These are phyloP conservation scores for Helostoma temminkii DNA, from an alignment of 2,797 vertebrate genomes.

Conservation along the genomic window DNA sequence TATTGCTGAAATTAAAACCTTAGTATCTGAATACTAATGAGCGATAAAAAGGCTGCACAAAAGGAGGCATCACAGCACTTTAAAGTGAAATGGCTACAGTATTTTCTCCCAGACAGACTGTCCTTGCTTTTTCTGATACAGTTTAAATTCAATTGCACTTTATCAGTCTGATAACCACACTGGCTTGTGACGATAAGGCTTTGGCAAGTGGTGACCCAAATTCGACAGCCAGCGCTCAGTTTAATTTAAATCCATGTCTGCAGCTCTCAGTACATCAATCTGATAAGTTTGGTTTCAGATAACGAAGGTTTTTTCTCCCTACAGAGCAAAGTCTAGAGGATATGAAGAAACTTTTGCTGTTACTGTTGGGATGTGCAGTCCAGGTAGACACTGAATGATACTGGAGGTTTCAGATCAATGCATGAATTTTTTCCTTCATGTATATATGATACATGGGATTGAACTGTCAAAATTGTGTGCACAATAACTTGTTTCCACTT, in stretches of 20 bases:
- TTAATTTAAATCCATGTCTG: slow-evolving; percentile 39
- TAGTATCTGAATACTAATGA: background rate
- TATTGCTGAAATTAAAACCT: too few species aligned
- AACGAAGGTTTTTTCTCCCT: slow-evolving; percentile 9
- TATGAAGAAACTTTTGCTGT: slow-evolving; percentile 91
- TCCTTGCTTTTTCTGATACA: background rate
- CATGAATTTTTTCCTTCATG: background rate
- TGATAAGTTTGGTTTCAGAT: slow-evolving; percentile 21
- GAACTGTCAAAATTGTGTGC: background rate
- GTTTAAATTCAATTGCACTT: slow-evolving; percentile 51
- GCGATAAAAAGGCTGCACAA: background rate
- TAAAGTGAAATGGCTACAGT: background rate
- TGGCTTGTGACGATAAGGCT: slow-evolving; percentile 49
- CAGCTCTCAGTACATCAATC: slow-evolving; percentile 20
- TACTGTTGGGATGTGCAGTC: slow-evolving; percentile 95
- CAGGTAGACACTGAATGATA: slow-evolving; percentile 84
- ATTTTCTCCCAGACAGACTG: slow-evolving; percentile 6
- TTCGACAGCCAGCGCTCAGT: slow-evolving; percentile 39
- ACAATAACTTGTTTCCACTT: background rate
- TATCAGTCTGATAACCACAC: slow-evolving; percentile 56
- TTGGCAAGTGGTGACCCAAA: slow-evolving; percentile 61
- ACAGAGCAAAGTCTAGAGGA: slow-evolving; percentile 94
- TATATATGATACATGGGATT: background rate
- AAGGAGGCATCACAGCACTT: background rate
- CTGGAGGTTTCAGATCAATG: background rate